Conservation (phyloP, 1,140 invertebrate genomes). For the Doryteuthis pealeii region DNA sequence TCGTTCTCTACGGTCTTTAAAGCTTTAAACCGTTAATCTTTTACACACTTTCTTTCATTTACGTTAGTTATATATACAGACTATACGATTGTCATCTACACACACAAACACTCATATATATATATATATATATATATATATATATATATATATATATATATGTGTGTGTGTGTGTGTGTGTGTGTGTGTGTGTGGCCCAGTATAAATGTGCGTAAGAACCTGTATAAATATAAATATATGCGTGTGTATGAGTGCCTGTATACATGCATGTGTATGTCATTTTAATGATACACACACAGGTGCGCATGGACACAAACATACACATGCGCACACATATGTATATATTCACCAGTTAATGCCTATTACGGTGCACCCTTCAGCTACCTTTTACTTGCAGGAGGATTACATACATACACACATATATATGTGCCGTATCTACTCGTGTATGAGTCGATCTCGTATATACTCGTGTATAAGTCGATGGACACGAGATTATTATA, state of each 20-base stretch:
- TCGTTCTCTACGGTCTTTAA: too few species aligned
- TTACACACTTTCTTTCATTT: too few species aligned
- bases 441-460: background rate
- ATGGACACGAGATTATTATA: too few species aligned
- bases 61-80: background rate
- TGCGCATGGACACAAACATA: background rate
- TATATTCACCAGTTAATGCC: background rate
- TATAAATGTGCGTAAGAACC: background rate
- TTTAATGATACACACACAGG: background rate
- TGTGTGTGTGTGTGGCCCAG: background rate
- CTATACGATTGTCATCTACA: background rate
- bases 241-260: background rate
- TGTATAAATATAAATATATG: background rate
- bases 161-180: background rate
- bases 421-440: background rate
- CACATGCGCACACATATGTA: background rate
- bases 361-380: too few species aligned
- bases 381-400: too few species aligned
- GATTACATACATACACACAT: background rate
- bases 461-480: background rate
- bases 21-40: too few species aligned
- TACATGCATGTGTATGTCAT: background rate
- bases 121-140: conserved; percentile 5
- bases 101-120: conserved; percentile 14
- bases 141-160: conserved; percentile 9